These are phyloP conservation scores for Drosophila elegans DNA, from an alignment of 1,140 invertebrate species.

Conservation along the genomic window DNA sequence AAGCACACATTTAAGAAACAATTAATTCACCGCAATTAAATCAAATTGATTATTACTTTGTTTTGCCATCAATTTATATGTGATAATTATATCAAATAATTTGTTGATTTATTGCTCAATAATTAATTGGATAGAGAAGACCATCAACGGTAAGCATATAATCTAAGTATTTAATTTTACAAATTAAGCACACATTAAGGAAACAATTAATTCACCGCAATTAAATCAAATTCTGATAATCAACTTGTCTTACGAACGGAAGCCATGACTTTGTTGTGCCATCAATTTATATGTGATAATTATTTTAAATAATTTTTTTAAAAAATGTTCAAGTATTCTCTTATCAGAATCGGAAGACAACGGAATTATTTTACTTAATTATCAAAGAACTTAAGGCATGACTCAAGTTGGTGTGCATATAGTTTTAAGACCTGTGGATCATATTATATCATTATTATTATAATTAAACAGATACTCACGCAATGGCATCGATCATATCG, in stretches of 20 bases:
- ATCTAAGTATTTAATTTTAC: too few relatives aligned
- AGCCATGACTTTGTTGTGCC: not conserved
- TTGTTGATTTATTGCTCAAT: not conserved
- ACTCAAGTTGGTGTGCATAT: not conserved
- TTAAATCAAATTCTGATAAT: not conserved
- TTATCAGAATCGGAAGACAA: not conserved
- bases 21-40: not conserved
- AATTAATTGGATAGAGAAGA: not conserved
- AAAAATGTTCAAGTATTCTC: not conserved
- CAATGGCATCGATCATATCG: conserved; percentile 96
- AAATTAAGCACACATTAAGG: too few relatives aligned
- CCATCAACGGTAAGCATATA: not conserved
- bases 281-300: not conserved
- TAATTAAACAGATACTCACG: conserved; percentile 86
- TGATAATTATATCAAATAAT: conserved; percentile 9
- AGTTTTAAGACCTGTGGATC: not conserved
- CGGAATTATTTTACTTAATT: not conserved
- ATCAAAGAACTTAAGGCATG: not conserved
- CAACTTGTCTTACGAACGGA: too few relatives aligned
- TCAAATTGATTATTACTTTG: not conserved
- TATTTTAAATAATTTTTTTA: conserved; percentile 8
- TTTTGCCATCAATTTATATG: not conserved
- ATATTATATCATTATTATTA: not conserved
- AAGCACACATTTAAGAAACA: not conserved
- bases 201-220: not conserved